phyloP scores from a whole-genome alignment of 2,113 vertebrate species.

The Paracanthobrama guichenoti region DNA sequence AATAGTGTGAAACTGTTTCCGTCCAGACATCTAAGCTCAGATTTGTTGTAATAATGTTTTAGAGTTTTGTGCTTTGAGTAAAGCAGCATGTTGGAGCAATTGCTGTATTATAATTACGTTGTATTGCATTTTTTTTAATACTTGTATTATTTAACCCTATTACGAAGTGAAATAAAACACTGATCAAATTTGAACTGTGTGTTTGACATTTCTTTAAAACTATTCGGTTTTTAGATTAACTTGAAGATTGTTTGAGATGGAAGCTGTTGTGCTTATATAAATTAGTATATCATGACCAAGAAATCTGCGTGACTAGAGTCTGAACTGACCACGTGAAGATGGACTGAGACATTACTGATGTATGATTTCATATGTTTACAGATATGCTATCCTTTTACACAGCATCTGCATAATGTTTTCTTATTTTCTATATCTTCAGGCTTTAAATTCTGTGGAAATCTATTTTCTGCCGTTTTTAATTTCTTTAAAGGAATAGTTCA shows the following conservation, averaged over 20 bases:
- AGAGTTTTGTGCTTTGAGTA: slow-evolving; percentile 1
- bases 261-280: background rate
- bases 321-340: background rate
- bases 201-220: slow-evolving; percentile 24
- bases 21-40: slow-evolving; percentile 17
- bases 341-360: background rate
- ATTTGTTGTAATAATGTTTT: slow-evolving; percentile 5
- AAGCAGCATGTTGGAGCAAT: slow-evolving; percentile 26
- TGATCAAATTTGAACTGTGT: slow-evolving; percentile 40
- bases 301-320: background rate
- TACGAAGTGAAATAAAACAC: slow-evolving; percentile 45
- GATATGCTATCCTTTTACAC: background rate
- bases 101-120: background rate
- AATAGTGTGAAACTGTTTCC: slow-evolving; percentile 4
- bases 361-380: background rate
- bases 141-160: slow-evolving; percentile 39
- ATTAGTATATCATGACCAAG: background rate
- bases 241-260: background rate
- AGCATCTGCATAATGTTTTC: background rate
- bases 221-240: background rate
- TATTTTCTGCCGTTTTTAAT: background rate
- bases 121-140: slow-evolving; percentile 14
- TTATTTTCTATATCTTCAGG: background rate
- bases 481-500: background rate
- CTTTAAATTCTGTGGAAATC: background rate